These are phyloP conservation scores for Galerucella pusilla DNA, from an alignment of 2,888 invertebrate species.

Conservation along the genomic window DNA sequence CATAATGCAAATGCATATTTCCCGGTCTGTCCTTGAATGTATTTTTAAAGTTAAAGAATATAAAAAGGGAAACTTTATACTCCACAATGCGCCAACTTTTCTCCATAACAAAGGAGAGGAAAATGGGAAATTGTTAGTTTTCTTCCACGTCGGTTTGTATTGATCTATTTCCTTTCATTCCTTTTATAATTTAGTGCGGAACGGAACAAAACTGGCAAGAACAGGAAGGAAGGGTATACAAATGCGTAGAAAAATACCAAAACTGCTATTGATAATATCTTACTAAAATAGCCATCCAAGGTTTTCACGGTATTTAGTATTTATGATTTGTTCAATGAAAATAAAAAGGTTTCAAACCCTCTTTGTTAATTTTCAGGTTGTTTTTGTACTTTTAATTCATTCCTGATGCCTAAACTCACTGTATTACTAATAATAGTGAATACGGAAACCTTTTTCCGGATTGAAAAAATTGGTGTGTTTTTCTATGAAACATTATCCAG, in stretches of 20 bases:
- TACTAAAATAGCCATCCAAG: not conserved
- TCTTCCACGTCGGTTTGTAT: conserved; percentile 34
- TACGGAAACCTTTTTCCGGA: too few species aligned
- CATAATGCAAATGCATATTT: not conserved
- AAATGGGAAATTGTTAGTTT: conserved; percentile 38
- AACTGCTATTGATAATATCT: not conserved
- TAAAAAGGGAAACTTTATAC: conserved; percentile 4
- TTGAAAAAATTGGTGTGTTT: too few species aligned
- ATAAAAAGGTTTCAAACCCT: too few species aligned
- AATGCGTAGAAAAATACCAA: not conserved
- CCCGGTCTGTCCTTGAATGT: not conserved
- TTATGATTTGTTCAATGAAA: too few species aligned
- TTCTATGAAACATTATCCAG: too few species aligned
- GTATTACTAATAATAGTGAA: too few species aligned
- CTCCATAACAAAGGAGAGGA: conserved; percentile 33
- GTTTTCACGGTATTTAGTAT: not conserved
- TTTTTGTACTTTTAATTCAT: too few species aligned
- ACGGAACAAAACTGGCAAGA: not conserved
- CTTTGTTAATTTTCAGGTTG: too few species aligned
- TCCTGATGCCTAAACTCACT: too few species aligned
- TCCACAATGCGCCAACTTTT: conserved; percentile 29
- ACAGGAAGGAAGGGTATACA: not conserved
- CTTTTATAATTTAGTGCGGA: conserved; percentile 35
- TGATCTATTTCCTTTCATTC: conserved; percentile 34
- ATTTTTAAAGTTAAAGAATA: not conserved